Base-by-base conservation (phyloP, 2,888 invertebrate species). In the Endomychus coccineus region DNA sequence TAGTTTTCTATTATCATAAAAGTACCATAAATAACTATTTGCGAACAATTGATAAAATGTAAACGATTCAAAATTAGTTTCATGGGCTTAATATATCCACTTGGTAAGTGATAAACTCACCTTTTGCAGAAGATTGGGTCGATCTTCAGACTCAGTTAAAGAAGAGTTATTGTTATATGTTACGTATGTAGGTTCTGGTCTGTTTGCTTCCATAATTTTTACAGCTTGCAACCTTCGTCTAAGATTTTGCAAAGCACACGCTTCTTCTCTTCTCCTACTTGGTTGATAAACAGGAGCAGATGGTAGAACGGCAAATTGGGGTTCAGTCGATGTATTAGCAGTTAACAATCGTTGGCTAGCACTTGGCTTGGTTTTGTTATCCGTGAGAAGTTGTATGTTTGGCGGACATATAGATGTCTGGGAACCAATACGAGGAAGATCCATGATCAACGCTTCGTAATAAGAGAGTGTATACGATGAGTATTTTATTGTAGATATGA, bases 241-340 rank as follows among this genome's bases (percentile, higher is more conserved):
- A 37, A 84, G 69, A 62, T 83, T 83, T 52, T 79, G 78, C 54
- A 83, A 68, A 22, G 80, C 78, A 30, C 70, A 70, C 42, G 79
- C 75, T 64, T 83, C 83, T 61, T 84, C 83, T 21, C 80, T 70
- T 43, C 67, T 68, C 43, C 75, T 69, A 43, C 78, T 74, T 25
- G 82, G 82, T 48, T 78, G 77, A 51, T 77, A 75, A 51, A 70
- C 68, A 37, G 62, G 56, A 24, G 62, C 55, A 16, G 58, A 55
- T 29, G 65, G 63, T 43, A 65, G 51, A 34, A 61, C 52, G 17
- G 63, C 59, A 49, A 67, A 62, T 47, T 65, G 59, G 16, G 65
- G 62, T 48, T 64, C 62, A 48, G 47, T 49, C 44, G 37, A 44
- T 33, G 29, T 51, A 32, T 55, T 42, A 40, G 54, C 56, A 44